These are phyloP conservation scores for Scrobipalpa atriplicella DNA, from an alignment of 2,888 invertebrate genomes.

Conservation along the genomic window DNA sequence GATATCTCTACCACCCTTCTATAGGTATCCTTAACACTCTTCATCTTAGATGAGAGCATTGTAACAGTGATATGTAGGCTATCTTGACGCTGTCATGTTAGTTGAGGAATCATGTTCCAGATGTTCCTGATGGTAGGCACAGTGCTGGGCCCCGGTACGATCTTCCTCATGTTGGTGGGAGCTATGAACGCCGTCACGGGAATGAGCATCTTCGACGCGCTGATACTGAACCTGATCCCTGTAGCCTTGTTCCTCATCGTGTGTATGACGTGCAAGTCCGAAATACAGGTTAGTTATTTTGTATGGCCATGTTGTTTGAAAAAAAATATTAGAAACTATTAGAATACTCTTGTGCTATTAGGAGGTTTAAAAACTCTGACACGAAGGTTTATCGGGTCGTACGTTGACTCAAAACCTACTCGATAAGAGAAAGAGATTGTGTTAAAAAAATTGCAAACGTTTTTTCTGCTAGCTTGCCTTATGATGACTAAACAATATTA, in stretches of 20 bases:
- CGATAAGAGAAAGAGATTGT: neutral
- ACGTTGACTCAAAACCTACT: too few species aligned
- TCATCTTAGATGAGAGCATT: too few species aligned
- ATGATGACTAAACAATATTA: neutral
- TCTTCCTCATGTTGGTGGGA: conserved; percentile 92
- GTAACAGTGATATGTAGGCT: too few species aligned
- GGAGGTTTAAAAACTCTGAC: neutral
- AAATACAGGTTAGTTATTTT: conserved; percentile 85
- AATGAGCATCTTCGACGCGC: conserved; percentile 86
- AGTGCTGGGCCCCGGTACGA: conserved; percentile 91
- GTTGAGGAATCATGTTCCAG: too few species aligned
- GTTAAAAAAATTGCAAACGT: too few species aligned
- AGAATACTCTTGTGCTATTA: neutral
- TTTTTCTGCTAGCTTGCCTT: too few species aligned
- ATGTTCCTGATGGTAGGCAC: conserved; percentile 87
- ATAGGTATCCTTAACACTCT: too few species aligned
- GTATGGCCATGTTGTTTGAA: too few species aligned
- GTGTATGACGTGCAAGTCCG: conserved; percentile 86
- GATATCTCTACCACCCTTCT: too few species aligned
- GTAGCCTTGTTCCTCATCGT: conserved; percentile 85
- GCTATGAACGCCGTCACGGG: conserved; percentile 91
- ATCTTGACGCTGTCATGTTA: too few species aligned
- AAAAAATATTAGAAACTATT: too few species aligned
- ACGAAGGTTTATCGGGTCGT: neutral
- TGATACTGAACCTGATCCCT: conserved; percentile 86